Conservation (phyloP, 1,140 invertebrate genomes). For the Trichonephila inaurata region DNA sequence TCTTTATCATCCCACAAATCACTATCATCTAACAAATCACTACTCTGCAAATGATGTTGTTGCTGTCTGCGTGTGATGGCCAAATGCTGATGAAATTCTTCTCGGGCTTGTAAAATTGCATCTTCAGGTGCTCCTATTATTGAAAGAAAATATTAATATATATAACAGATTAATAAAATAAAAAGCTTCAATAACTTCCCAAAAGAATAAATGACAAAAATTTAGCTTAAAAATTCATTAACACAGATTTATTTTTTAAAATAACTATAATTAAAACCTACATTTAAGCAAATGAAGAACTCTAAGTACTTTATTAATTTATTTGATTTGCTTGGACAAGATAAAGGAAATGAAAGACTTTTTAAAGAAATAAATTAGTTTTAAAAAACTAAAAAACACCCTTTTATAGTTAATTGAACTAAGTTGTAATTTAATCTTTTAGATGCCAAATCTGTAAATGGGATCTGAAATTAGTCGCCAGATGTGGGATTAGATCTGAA, state of each 20-base stretch:
- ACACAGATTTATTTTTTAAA: background rate
- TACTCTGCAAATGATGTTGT: conserved; percentile 86
- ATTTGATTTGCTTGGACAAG: too few relatives aligned
- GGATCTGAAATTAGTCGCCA: too few relatives aligned
- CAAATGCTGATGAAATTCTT: conserved; percentile 95
- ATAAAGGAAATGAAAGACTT: too few relatives aligned
- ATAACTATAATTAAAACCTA: too few relatives aligned
- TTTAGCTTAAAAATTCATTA: background rate
- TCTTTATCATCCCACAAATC: conserved; percentile 96
- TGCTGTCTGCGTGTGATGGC: conserved; percentile 84
- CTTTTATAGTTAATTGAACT: too few relatives aligned
- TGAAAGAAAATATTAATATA: background rate
- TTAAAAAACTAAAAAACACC: too few relatives aligned
- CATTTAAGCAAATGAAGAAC: too few relatives aligned
- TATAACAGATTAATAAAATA: background rate
- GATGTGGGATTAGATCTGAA: too few relatives aligned
- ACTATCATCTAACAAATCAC: conserved; percentile 93
- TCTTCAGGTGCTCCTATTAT: conserved; percentile 88
- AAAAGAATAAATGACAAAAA: background rate
- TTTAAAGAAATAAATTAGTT: too few relatives aligned
- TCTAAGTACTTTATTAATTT: too few relatives aligned
- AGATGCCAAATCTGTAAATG: too few relatives aligned
- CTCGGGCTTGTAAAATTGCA: conserved; percentile 93
- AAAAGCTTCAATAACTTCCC: background rate
- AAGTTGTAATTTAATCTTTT: too few relatives aligned